Conservation (phyloP, 2,797 vertebrate genomes). For the Acrossocheilus fasciatus region DNA sequence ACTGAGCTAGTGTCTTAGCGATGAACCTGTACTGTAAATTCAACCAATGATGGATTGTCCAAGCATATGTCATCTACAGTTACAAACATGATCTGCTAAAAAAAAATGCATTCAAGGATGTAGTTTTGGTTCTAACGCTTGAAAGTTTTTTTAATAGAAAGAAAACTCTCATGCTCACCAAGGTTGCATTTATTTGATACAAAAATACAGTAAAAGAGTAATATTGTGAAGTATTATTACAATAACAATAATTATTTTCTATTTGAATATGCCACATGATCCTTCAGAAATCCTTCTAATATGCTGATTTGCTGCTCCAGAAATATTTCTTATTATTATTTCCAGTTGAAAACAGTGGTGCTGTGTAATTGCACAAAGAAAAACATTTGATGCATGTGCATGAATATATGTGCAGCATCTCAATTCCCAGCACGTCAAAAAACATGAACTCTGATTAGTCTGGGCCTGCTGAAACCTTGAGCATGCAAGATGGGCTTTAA, state of each 20-base stretch:
- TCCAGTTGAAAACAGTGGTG: background rate
- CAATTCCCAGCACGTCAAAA: conserved; percentile 44
- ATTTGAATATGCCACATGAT: background rate
- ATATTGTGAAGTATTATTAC: background rate
- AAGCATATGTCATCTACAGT: background rate
- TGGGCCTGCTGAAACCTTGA: conserved; percentile 34
- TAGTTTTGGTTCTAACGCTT: background rate
- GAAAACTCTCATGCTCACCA: background rate
- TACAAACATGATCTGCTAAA: conserved; percentile 19
- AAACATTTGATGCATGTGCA: background rate
- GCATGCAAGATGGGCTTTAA: conserved; percentile 26
- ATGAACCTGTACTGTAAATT: background rate
- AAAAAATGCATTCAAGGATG: conserved; percentile 13
- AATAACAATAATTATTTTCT: background rate
- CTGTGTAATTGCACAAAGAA: too few species aligned
- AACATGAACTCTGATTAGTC: conserved; percentile 50
- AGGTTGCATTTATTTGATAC: background rate
- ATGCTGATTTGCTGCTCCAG: background rate
- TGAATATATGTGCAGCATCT: conserved; percentile 21
- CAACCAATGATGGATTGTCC: background rate
- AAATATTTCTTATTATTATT: background rate
- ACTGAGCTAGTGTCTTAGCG: conserved; percentile 70
- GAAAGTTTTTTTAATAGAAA: background rate
- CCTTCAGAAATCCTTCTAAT: background rate
- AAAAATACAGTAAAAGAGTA: background rate